Evolutionary conservation across 2,113 vertebrate species (phyloP).

Genomic region (Aramus guarauna): DNA sequence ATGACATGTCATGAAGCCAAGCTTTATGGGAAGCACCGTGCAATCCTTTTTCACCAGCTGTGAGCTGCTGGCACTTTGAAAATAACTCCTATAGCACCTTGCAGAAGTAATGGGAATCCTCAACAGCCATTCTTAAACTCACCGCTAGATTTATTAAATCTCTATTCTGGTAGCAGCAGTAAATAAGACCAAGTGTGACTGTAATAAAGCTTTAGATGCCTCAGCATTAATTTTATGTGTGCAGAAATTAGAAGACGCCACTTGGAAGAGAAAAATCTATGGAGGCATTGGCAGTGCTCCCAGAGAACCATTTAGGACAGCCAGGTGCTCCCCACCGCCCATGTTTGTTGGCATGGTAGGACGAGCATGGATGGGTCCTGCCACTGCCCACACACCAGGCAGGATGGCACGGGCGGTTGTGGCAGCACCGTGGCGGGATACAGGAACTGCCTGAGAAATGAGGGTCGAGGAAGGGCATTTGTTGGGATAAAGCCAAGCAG

Average conservation of each 20-base stretch:
- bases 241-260: neutral
- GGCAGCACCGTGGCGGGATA: neutral
- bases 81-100: neutral
- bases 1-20: neutral
- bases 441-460: neutral
- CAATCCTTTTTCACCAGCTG: neutral
- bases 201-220: neutral
- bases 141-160: neutral
- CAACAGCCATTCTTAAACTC: neutral
- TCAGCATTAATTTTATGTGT: neutral
- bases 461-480: neutral
- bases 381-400: neutral
- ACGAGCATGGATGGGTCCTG: neutral
- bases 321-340: neutral
- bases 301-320: neutral
- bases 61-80: neutral
- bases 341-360: accelerated
- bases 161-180: neutral
- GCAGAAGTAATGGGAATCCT: neutral
- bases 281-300: neutral
- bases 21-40: neutral
- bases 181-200: neutral
- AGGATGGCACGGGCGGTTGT: accelerated
- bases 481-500: neutral
- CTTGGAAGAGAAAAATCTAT: neutral